Evolutionary conservation across 2,888 invertebrate genomes (phyloP).

Genomic region (Orthonychiurus folsomi): DNA sequence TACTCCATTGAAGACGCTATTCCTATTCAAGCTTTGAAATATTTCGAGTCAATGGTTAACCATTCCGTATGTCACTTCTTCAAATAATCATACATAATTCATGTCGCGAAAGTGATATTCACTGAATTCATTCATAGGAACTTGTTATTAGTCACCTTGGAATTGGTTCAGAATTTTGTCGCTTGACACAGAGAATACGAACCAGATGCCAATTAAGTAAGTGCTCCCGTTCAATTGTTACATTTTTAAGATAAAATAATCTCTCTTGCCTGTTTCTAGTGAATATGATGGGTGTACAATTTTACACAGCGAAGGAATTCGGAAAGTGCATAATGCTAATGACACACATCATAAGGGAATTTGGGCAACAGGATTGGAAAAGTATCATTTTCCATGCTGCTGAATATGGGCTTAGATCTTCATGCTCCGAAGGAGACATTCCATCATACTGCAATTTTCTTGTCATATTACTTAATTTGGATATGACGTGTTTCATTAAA

Average conservation of each 20-base stretch:
- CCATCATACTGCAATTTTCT: constrained; percentile 33
- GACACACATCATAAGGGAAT: constrained; percentile 36
- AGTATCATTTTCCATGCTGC: constrained; percentile 28
- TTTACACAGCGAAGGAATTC: constrained; percentile 29
- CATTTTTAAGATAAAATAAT: neutral
- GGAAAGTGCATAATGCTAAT: constrained; percentile 34
- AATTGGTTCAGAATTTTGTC: constrained; percentile 39
- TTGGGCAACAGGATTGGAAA: constrained; percentile 33
- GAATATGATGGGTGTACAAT: constrained; percentile 38
- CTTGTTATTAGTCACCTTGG: constrained; percentile 33
- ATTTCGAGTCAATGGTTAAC: constrained; percentile 23
- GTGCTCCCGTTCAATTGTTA: no score
- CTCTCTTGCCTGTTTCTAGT: constrained; percentile 25
- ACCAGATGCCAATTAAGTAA: constrained; percentile 38
- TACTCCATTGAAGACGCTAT: constrained; percentile 23
- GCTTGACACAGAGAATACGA: constrained; percentile 26
- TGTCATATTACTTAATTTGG: constrained; percentile 31
- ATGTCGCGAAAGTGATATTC: no score
- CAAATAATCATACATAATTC: no score
- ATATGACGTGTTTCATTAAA: constrained; percentile 18
- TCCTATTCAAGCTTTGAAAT: constrained; percentile 24
- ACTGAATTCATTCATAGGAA: no score
- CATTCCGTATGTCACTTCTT: constrained; percentile 31
- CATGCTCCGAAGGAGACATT: constrained; percentile 31
- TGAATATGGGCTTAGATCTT: constrained; percentile 31